Evolutionary conservation across 2,797 vertebrate species (phyloP), one percentile per base, ranked within the genome.

Genomic region (Clarias platycephalus): DNA sequence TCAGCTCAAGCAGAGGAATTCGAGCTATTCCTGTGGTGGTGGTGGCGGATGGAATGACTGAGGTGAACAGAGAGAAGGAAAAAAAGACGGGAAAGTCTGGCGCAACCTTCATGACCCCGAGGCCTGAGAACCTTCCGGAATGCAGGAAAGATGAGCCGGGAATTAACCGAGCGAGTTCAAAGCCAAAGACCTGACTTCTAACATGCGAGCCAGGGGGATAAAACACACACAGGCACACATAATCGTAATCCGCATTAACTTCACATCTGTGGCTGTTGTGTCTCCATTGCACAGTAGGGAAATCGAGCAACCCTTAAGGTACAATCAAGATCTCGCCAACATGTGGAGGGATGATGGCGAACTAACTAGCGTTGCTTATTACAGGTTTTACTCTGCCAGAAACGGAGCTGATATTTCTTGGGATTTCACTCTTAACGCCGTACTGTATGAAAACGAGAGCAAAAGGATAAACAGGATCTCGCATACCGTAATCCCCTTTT

Each of bases 61-160:
- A 88, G 72, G 70, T 22, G 83, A 40, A 86, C 66, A 71, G 44
- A 58, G 26, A 34, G 81, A 82, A 76, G 72, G 81, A 81, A 53
- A 84, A 86, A 60, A 88, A 88, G 89, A 88, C 89, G 93, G 92
- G 91, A 94, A 92, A 91, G 92, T 95, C 94, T 94, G 93, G 93
- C 3, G 92, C 88, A 92, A 93, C 94, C 93, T 53, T 91, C 91
- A 90, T 92, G 93, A 94, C 92, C 91, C 87, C 64, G 88, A 94
- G 92, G 92, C 93, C 92, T 91, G 91, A 91, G 92, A 93, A 92
- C 93, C 91, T 90, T 87, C 91, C 92, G 93, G 95, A 96, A 95
- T 95, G 94, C 87, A 87, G 92, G 89, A 88, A 71, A 90, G 89
- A 86, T 90, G 91, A 93, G 89, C 72, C 22, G 62, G 31, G 91